A percentile compares a stretch with the other conserved stretches of the same genome.
Conservation (phyloP, 2,113 vertebrate genomes). For the Tetraodon nigroviridis region DNA sequence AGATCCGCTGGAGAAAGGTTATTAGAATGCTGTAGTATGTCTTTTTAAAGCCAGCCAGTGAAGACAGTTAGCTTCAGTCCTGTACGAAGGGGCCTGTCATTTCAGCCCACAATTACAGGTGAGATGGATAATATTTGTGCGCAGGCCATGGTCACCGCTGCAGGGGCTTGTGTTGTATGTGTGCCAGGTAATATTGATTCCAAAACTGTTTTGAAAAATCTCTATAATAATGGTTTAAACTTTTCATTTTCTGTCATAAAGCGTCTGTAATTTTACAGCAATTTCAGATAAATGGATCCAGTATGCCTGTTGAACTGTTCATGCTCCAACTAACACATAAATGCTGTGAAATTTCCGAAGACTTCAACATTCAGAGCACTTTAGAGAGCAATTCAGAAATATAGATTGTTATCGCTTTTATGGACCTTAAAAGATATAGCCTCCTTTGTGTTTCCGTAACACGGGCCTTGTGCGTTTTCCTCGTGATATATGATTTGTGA, state of each 20-base stretch:
- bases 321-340: not conserved
- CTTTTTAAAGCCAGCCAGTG: not conserved
- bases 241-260: not conserved
- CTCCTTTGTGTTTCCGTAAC: not conserved
- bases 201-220: no score
- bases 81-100: no score
- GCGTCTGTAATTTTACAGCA: no score
- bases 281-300: not conserved
- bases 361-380: not conserved
- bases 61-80: no score
- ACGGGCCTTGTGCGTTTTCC: not conserved
- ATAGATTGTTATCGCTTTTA: slow-evolving; percentile 1
- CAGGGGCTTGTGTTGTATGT: no score
- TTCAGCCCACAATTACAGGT: no score
- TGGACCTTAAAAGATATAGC: slow-evolving; percentile 1
- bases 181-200: no score
- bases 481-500: slow-evolving; percentile 10
- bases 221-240: not conserved
- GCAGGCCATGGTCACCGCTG: no score
- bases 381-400: not conserved
- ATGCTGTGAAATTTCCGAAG: slow-evolving; percentile 1
- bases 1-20: not conserved
- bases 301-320: not conserved
- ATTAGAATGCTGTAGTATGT: slow-evolving; percentile 13
- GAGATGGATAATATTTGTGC: no score